Evolutionary conservation across 1,140 invertebrate species (phyloP).

Genomic region (Scylla paramamosain): DNA sequence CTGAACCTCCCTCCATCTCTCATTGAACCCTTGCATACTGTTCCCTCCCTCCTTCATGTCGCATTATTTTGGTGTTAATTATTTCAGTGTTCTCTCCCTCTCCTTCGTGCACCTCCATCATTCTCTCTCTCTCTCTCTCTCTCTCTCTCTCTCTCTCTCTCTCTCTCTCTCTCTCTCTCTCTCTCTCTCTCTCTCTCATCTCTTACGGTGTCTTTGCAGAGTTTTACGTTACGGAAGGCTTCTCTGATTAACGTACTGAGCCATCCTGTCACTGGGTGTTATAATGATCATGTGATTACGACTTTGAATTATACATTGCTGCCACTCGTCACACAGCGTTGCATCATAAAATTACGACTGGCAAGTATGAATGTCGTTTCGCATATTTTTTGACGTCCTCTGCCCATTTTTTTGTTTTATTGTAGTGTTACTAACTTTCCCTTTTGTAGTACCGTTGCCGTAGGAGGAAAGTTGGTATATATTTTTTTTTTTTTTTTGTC

Average conservation of each 20-base stretch:
- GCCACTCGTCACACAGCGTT: no score
- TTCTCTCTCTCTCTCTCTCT: background rate
- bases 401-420: background rate
- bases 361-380: background rate
- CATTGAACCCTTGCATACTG: background rate
- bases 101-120: background rate
- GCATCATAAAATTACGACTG: background rate
- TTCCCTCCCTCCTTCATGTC: background rate
- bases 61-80: background rate
- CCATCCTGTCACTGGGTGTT: background rate
- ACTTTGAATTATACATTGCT: background rate
- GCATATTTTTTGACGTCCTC: background rate
- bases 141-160: no score
- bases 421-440: background rate
- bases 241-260: background rate
- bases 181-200: constrained; percentile 25
- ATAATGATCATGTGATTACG: background rate
- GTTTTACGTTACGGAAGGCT: background rate
- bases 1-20: no score
- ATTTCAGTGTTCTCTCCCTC: background rate
- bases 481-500: background rate
- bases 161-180: no score
- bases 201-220: background rate
- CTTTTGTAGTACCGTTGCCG: background rate
- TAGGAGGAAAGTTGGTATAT: background rate